phyloP scores from a whole-genome alignment of 2,888 invertebrate genomes.

The Ennomos quercinarius region DNA sequence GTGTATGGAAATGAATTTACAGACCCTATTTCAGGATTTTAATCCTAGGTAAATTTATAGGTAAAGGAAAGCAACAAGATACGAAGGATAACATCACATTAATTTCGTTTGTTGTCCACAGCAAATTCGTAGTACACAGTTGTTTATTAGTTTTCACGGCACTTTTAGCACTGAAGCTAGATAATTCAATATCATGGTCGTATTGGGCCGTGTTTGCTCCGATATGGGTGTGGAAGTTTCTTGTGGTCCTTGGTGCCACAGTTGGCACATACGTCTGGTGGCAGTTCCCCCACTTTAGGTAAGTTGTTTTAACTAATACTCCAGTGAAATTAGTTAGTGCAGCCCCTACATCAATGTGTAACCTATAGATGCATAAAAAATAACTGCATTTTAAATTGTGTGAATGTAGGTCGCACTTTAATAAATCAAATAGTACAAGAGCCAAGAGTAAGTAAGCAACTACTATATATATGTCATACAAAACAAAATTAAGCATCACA shows the following conservation, averaged over 20 bases:
- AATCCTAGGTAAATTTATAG: conserved; percentile 91
- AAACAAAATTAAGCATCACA: no score
- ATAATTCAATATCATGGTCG: conserved; percentile 95
- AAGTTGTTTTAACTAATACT: conserved; percentile 37
- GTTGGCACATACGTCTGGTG: conserved; percentile 98
- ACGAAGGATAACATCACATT: conserved; percentile 15
- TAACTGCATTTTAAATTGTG: no score
- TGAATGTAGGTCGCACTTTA: no score
- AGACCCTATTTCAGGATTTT: conserved; percentile 95
- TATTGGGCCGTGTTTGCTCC: conserved; percentile 98
- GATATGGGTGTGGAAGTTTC: conserved; percentile 98
- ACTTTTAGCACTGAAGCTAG: conserved; percentile 95
- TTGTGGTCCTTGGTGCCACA: conserved; percentile 95
- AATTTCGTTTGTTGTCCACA: conserved; percentile 83
- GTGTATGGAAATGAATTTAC: conserved; percentile 92
- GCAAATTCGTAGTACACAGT: conserved; percentile 98
- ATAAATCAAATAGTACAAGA: no score
- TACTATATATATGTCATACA: no score
- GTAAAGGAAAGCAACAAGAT: conserved; percentile 25
- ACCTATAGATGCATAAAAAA: no score
- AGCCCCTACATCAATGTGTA: no score
- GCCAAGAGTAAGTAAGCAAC: no score
- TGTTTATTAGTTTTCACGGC: conserved; percentile 96
- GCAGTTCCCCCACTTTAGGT: conserved; percentile 98
- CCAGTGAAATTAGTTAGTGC: no score